Evolutionary conservation across 2,797 vertebrate genomes (phyloP).

Genomic region (Hemibagrus guttatus): DNA sequence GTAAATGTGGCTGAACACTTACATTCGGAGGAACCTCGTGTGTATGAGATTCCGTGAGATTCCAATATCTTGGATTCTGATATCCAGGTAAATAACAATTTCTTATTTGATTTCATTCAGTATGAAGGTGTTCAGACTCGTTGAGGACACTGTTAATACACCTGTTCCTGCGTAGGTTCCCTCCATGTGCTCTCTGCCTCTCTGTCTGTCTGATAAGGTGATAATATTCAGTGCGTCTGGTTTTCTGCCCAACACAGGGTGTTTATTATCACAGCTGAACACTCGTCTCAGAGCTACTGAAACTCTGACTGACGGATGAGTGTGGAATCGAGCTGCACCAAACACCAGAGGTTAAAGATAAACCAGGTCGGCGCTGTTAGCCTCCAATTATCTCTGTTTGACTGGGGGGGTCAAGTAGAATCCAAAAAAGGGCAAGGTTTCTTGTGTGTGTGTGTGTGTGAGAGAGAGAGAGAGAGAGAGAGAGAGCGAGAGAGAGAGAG

Average conservation of each 20-base stretch:
- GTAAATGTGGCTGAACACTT: background rate
- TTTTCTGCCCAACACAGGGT: background rate
- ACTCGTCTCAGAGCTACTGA: constrained; percentile 4
- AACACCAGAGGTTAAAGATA: constrained; percentile 57
- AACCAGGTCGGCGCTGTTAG: constrained; percentile 25
- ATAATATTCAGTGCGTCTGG: background rate
- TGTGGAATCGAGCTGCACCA: constrained; percentile 39
- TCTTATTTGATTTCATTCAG: no score
- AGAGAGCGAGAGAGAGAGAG: background rate
- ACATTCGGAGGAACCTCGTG: background rate
- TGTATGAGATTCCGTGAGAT: background rate
- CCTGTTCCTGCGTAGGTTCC: background rate
- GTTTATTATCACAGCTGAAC: background rate
- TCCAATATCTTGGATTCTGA: no score
- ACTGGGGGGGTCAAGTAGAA: constrained; percentile 41
- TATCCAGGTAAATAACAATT: background rate
- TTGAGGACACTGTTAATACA: background rate
- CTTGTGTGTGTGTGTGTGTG: constrained; percentile 29
- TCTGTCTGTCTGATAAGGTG: background rate
- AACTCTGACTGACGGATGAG: constrained; percentile 24
- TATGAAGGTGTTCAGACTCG: background rate
- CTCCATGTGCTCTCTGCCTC: background rate
- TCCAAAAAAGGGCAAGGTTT: constrained; percentile 45
- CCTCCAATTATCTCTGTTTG: constrained; percentile 45
- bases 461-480: background rate